Base-by-base conservation (phyloP, 1,140 invertebrate genomes). In the Tetramorium parvispinum region DNA sequence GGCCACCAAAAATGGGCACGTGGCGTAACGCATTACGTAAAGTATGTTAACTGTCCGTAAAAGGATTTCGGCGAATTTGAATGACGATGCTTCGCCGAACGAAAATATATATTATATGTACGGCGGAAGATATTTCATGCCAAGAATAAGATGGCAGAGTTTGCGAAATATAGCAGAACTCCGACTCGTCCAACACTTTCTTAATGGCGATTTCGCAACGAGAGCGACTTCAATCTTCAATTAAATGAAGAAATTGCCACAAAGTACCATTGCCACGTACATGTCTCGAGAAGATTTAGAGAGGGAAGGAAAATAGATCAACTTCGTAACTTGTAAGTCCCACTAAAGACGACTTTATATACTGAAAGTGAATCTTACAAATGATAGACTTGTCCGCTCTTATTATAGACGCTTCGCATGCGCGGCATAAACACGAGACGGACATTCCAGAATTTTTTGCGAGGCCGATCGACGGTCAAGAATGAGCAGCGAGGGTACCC, bases 1-100 rank as follows among this genome's bases (percentile, higher is more conserved):
- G 27, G 65, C 91, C 93, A 92, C 91, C 93, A 92, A 92, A 93
- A 93, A 92, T 91, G 92, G 92, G 87, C 82, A 86, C 78, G 75
- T 87, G 85, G 76, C 87, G 87, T 89, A 88, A 92, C 70, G 75
- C 53, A 75, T 93, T 93, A 93, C 92, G 89, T 91, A 93, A 93
- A 93, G 86, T 66, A 46, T 81, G 65, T 37, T 73, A 68, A 76
- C 78, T 51, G 46, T 73, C 89, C 92, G 87, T 92, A 92, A 91
- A 93, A 93, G 92, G 91, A 81, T 87, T 59, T 89, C 86, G 83
- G 79, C 79, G 73, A 87, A 90, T 89, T 90, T 89, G 91, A 92
- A 91, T 89, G 88, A 91, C 91, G 86, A 90, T 87, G 89, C 87
- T 86, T 81, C 82, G 79, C 76, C 43, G 27, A 32, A 16, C 16